Evolutionary conservation across 2,113 vertebrate species (phyloP).

Genomic region (Asarcornis scutulata): DNA sequence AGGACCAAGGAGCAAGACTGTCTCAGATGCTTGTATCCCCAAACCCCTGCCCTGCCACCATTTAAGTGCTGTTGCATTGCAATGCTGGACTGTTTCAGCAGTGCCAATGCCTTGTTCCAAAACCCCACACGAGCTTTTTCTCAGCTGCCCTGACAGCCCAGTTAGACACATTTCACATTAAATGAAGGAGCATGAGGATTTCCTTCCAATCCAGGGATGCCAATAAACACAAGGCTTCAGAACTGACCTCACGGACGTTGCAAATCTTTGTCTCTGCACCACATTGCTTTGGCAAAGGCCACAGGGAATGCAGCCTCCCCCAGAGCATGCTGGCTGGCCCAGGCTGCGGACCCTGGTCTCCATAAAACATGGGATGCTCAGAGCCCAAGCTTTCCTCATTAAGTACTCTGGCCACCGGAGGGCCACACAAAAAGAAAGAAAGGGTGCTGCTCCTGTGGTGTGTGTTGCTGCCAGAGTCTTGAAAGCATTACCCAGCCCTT

Average conservation of each 20-base stretch:
- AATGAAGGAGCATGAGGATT: background rate
- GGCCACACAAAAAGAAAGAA: background rate
- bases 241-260: background rate
- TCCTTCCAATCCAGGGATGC: background rate
- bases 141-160: background rate
- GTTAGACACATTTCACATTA: background rate
- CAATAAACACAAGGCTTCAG: background rate
- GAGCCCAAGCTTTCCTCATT: background rate
- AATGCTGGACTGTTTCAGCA: background rate
- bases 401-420: background rate
- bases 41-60: background rate
- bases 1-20: background rate
- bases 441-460: background rate
- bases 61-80: background rate
- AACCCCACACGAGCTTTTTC: fast-evolving
- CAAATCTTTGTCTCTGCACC: background rate
- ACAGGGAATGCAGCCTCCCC: background rate
- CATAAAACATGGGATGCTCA: background rate
- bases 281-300: fast-evolving
- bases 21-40: background rate
- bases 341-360: background rate
- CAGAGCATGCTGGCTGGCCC: background rate
- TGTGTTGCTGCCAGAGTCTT: background rate
- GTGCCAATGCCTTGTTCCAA: background rate
- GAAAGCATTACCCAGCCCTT: background rate